Conservation (phyloP, 2,113 vertebrate genomes). For the Mesembrinibis cayennensis region DNA sequence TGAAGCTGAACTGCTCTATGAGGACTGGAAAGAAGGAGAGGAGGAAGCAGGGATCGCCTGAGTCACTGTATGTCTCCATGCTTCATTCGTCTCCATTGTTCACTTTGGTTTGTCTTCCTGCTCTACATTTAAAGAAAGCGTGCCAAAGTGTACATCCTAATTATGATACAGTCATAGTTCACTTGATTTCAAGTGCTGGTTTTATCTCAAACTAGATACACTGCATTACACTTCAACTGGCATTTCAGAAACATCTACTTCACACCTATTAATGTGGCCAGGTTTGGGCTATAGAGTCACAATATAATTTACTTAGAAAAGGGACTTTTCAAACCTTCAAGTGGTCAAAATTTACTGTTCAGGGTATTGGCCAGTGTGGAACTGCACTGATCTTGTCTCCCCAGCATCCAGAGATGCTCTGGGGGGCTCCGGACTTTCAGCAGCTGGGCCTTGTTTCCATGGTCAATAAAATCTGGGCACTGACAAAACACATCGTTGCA, state of each 20-base stretch:
- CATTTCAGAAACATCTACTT: background rate
- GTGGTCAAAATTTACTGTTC: background rate
- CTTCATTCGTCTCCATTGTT: background rate
- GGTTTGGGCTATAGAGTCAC: background rate
- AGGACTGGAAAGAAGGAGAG: background rate
- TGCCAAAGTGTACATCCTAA: background rate
- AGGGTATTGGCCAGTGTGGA: background rate
- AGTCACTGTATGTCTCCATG: background rate
- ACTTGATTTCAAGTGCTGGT: accelerated
- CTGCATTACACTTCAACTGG: background rate
- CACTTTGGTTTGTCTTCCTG: background rate
- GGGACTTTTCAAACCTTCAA: background rate
- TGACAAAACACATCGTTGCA: background rate
- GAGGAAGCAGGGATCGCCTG: background rate
- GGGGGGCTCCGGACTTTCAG: background rate
- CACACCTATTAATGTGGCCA: accelerated
- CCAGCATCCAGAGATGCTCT: background rate
- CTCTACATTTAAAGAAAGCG: background rate
- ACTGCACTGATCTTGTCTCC: background rate
- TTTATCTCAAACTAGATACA: background rate
- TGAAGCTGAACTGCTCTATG: background rate
- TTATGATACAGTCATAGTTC: background rate
- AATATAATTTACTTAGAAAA: background rate
- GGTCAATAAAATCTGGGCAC: background rate
- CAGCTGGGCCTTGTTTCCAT: background rate